A percentile compares a stretch with the other conserved stretches of the same genome.
Conservation (phyloP, 2,888 invertebrate species). For the Eupithecia pulchellata region DNA sequence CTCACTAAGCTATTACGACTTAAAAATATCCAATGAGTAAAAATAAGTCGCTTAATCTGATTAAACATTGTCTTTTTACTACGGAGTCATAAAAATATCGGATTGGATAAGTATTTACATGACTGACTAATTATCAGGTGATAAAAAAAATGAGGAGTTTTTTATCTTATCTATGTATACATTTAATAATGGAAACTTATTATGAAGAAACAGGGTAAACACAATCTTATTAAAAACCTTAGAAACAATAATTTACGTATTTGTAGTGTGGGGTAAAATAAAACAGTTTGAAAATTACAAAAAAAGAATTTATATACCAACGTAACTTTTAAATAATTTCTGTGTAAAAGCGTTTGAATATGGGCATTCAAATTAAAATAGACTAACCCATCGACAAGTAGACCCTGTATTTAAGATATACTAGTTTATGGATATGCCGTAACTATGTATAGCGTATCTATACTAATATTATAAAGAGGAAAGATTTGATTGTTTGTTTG, state of each 20-base stretch:
- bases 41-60: neutral
- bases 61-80: neutral
- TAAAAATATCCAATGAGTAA: neutral
- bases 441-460: too few species aligned
- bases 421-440: too few species aligned
- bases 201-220: neutral
- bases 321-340: too few species aligned
- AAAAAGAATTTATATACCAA: too few species aligned
- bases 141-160: neutral
- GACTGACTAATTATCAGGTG: neutral
- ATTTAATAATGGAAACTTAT: conserved; percentile 12
- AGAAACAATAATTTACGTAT: neutral
- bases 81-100: neutral
- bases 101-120: neutral
- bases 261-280: neutral
- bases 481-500: too few species aligned
- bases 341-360: too few species aligned
- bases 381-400: too few species aligned
- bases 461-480: too few species aligned
- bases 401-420: too few species aligned
- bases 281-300: too few species aligned
- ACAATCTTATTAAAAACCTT: neutral
- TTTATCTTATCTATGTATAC: conserved; percentile 6
- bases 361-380: too few species aligned
- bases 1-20: neutral